Evolutionary conservation across 2,797 vertebrate genomes (phyloP), one percentile per base, ranked within the genome.

Genomic region (Psittacula derbiana): DNA sequence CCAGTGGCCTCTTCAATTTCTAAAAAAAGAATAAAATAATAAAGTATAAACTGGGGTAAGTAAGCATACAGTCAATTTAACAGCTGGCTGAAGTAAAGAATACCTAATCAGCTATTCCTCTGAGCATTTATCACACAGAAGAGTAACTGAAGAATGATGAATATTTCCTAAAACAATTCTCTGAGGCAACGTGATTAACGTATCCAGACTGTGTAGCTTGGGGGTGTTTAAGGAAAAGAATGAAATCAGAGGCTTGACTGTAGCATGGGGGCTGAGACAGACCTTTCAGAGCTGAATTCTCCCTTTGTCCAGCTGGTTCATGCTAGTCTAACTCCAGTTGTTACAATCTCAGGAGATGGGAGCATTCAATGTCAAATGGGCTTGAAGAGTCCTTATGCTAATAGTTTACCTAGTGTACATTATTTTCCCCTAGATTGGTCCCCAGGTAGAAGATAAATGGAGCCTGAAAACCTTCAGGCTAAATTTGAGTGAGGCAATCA

Each of bases 1-100:
- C 96, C 97, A 11, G 97, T 87, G 36, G 98, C 98, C 52, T 97
- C 97, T 97, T 99, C 99, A 38, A 99, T 95, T 88, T 97, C 99
- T 99, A 28, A 97, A 94, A 89, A 92, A 41, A 31, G 4, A 80
- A 36, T 80, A 86, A 90, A 82, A 84, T 6, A 65, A 80, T 67
- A 60, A 46, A 87, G 81, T 80, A 70, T 16, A 79, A 86, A 7
- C 3, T 8, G 16, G 17, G 3, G 5, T 72, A 84, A 88, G 40
- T 33, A 79, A 87, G 15, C 15, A 55, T 55, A 57, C 17, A 24
- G 24, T 17, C 33, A 65, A 49, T 60, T 79, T 52, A 89, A 80
- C 31, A 64, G n/a, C 36, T 84, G 49, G 4, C 12, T 79, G 53
- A 81, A 79, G 25, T 40, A 7, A 81, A 85, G 76, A 55, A 81